Percentiles rank a stretch among this genome's conserved stretches.
Evolutionary conservation across 2,113 vertebrate species (phyloP).

Genomic region (Charina bottae): DNA sequence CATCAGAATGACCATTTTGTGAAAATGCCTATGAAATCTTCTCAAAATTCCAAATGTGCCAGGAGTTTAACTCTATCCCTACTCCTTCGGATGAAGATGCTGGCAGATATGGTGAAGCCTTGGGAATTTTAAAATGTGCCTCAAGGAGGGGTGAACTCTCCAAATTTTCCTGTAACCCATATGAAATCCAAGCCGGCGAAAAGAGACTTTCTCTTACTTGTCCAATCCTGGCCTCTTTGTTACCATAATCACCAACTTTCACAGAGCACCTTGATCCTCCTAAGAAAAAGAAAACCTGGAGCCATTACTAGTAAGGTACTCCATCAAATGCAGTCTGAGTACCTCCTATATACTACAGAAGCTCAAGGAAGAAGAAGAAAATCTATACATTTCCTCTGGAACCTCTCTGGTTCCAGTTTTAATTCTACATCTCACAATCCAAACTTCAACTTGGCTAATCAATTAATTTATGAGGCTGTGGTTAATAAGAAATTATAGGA

Average conservation of each 20-base stretch:
- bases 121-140: neutral
- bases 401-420: neutral
- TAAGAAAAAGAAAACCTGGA: neutral
- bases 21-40: neutral
- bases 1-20: neutral
- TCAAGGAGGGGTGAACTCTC: neutral
- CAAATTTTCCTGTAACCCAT: neutral
- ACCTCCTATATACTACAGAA: neutral
- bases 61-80: neutral
- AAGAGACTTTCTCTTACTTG: neutral
- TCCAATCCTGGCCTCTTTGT: neutral
- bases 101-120: neutral
- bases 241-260: neutral
- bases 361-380: neutral
- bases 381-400: neutral
- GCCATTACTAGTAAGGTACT: neutral
- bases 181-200: neutral
- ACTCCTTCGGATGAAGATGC: neutral
- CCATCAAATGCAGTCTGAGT: neutral
- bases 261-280: neutral
- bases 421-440: slow-evolving; percentile 7
- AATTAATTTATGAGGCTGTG: slow-evolving; percentile 25
- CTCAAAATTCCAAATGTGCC: neutral
- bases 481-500: slow-evolving; percentile 35
- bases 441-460: neutral